A percentile compares a stretch with the other conserved stretches of the same genome.
Conservation (phyloP, 2,888 invertebrate genomes). For the Aricia artaxerxes region DNA sequence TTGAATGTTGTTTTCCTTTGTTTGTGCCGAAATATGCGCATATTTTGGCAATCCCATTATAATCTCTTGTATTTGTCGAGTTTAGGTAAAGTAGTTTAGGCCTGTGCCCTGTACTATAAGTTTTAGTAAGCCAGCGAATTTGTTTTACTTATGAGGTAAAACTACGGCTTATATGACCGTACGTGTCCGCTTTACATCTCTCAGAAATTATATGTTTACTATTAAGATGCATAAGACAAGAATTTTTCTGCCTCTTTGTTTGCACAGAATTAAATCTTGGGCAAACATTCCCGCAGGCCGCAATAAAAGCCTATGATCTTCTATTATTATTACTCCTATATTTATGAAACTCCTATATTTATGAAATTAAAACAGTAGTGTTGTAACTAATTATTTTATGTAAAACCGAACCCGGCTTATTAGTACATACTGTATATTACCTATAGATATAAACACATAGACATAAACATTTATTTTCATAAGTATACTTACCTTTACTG, state of each 20-base stretch:
- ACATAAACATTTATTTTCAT: too few relatives aligned
- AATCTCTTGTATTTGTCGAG: slow-evolving; percentile 17
- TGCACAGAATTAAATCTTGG: too few relatives aligned
- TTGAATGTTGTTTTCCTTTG: slow-evolving; percentile 9
- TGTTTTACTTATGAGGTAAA: not conserved
- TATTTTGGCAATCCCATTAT: slow-evolving; percentile 15
- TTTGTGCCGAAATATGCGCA: slow-evolving; percentile 16
- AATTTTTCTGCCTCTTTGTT: not conserved
- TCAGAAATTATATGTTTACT: not conserved
- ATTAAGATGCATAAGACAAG: not conserved
- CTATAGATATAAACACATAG: too few relatives aligned
- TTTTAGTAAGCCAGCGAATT: slow-evolving; percentile 1
- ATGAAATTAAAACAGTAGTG: not conserved
- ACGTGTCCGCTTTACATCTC: not conserved
- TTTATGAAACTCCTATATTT: not conserved
- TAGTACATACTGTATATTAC: too few relatives aligned
- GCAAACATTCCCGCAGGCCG: too few relatives aligned
- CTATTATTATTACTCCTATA: not conserved
- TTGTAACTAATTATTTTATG: not conserved
- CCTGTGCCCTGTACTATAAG: not conserved
- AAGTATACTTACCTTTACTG: too few relatives aligned
- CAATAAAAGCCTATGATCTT: too few relatives aligned
- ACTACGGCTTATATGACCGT: not conserved
- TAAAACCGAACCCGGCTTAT: not conserved
- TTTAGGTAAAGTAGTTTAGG: not conserved